A percentile compares a stretch with the other conserved stretches of the same genome.
Evolutionary conservation across 2,888 invertebrate species (phyloP).

Genomic region (Acrobasis consociella): DNA sequence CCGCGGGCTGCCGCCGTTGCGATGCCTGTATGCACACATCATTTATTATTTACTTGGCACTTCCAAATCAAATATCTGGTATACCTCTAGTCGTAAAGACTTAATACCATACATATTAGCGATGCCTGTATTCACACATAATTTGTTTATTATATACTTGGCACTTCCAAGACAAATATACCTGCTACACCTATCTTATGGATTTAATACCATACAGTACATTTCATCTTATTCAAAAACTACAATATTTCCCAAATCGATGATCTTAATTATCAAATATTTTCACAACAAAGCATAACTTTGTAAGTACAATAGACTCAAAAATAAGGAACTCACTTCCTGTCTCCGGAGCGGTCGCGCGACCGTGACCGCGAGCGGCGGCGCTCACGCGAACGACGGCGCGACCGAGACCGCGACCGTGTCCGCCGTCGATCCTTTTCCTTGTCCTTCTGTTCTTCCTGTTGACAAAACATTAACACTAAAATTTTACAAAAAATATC

Average conservation of each 20-base stretch:
- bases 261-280: too few species aligned
- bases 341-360: conserved; percentile 67
- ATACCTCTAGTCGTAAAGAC: too few species aligned
- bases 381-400: conserved; percentile 66
- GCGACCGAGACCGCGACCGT: conserved; percentile 63
- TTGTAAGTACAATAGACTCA: neutral
- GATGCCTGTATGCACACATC: conserved; percentile 54
- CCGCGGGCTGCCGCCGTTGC: conserved; percentile 73
- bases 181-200: too few species aligned
- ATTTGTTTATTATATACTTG: neutral
- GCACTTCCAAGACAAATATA: too few species aligned
- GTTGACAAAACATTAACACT: conserved; percentile 24
- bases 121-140: conserved; percentile 53
- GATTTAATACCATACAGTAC: too few species aligned
- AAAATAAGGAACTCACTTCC: conserved; percentile 59
- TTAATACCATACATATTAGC: conserved; percentile 31
- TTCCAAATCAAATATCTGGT: too few species aligned
- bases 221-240: too few species aligned
- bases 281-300: too few species aligned
- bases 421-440: conserved; percentile 85
- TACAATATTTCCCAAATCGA: too few species aligned
- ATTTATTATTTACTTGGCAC: neutral
- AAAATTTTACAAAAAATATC: neutral
- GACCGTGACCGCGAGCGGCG: conserved; percentile 66
- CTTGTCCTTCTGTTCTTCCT: conserved; percentile 86